A percentile compares a stretch with the other conserved stretches of the same genome.
Evolutionary conservation across 1,140 invertebrate species (phyloP).

Genomic region (Drosophila tani): DNA sequence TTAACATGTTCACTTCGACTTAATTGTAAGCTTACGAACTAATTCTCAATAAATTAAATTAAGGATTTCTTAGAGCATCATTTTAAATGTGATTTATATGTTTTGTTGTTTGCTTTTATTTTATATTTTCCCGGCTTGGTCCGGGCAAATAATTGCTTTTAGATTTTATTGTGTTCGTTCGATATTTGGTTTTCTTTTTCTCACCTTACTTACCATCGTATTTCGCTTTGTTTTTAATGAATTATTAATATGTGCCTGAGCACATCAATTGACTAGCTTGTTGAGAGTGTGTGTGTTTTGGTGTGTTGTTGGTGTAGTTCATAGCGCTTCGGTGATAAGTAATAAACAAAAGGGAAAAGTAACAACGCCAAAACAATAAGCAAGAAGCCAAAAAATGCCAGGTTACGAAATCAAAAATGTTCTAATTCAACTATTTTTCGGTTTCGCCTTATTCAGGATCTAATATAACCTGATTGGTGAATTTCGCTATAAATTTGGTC

Average conservation of each 20-base stretch:
- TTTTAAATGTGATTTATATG: slow-evolving; percentile 51
- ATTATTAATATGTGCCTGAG: slow-evolving; percentile 61
- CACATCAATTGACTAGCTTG: slow-evolving; percentile 78
- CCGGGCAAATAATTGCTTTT: slow-evolving; percentile 75
- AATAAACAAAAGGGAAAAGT: slow-evolving; percentile 15
- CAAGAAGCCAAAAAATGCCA: slow-evolving; percentile 70
- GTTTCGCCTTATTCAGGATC: slow-evolving; percentile 19
- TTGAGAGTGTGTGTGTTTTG: slow-evolving; percentile 49
- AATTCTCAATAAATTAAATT: slow-evolving; percentile 53
- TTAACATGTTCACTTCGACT: slow-evolving; percentile 53
- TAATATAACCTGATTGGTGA: slow-evolving; percentile 57
- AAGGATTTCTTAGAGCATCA: slow-evolving; percentile 50
- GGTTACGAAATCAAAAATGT: slow-evolving; percentile 21
- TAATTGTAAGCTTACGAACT: slow-evolving; percentile 60
- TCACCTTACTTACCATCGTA: slow-evolving; percentile 54
- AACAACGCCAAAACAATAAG: slow-evolving; percentile 50
- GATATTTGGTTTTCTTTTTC: slow-evolving; percentile 46
- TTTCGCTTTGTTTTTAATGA: slow-evolving; percentile 37
- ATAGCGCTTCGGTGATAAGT: slow-evolving; percentile 41
- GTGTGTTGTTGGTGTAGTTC: slow-evolving; percentile 36
- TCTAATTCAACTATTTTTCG: slow-evolving; percentile 29
- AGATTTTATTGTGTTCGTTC: slow-evolving; percentile 72
- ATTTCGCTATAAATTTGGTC: slow-evolving; percentile 75
- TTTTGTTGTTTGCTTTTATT: slow-evolving; percentile 30
- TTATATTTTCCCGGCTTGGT: slow-evolving; percentile 56